Percentiles rank a stretch among this genome's conserved stretches.
Conservation (phyloP, 1,140 invertebrate genomes). For the Oncopeltus fasciatus region DNA sequence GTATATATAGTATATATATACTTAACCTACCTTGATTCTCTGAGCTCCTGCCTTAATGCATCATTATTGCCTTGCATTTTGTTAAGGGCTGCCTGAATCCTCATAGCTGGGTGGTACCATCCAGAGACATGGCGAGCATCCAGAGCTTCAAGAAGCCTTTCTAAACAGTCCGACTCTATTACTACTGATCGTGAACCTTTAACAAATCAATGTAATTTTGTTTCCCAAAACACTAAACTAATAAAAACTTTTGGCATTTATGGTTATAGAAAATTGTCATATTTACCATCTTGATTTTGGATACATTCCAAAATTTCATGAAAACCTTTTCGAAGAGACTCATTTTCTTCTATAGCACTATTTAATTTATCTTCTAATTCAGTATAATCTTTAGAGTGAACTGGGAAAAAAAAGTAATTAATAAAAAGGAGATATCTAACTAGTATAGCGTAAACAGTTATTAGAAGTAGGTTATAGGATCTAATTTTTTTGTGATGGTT, state of each 20-base stretch:
- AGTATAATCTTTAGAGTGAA: not conserved
- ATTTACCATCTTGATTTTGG: constrained; percentile 39
- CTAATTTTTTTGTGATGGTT: too few species aligned
- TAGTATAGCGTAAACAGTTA: too few species aligned
- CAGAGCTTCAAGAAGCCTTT: constrained; percentile 43
- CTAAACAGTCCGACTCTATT: constrained; percentile 41
- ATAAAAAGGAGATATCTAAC: too few species aligned
- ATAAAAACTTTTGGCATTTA: too few species aligned
- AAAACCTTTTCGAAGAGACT: constrained; percentile 50
- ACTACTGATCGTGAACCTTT: constrained; percentile 31
- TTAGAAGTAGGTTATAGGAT: too few species aligned
- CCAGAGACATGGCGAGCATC: constrained; percentile 52
- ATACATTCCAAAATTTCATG: constrained; percentile 49
- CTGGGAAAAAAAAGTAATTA: too few species aligned
- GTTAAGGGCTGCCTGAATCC: constrained; percentile 48
- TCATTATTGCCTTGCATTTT: constrained; percentile 41
- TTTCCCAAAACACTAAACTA: too few species aligned
- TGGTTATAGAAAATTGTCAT: not conserved
- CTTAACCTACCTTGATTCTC: constrained; percentile 17
- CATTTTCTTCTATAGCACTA: constrained; percentile 50
- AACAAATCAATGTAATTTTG: too few species aligned
- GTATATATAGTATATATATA: not conserved
- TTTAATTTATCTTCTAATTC: constrained; percentile 33
- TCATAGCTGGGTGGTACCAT: constrained; percentile 61
- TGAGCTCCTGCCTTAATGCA: constrained; percentile 37